These are phyloP conservation scores for Andricus curvator DNA, from an alignment of 2,888 invertebrate genomes.

Conservation along the genomic window DNA sequence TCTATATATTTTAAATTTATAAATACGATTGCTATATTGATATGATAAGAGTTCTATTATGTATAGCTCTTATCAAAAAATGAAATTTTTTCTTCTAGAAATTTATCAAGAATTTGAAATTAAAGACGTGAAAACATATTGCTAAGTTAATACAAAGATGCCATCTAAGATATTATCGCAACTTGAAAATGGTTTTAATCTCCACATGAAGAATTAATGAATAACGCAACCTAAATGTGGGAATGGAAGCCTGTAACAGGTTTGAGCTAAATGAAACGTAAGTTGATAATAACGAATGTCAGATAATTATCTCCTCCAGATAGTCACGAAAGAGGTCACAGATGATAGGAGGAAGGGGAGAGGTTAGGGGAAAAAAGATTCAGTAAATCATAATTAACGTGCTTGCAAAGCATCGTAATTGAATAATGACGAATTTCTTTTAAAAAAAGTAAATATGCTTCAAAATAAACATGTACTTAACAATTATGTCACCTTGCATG, in stretches of 20 bases:
- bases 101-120: background rate
- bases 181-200: background rate
- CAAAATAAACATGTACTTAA: background rate
- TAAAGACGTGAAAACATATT: background rate
- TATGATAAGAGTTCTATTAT: too few relatives aligned
- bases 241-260: conserved; percentile 61
- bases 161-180: background rate
- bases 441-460: background rate
- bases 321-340: conserved; percentile 76
- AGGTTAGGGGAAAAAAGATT: conserved; percentile 49
- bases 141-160: conserved; percentile 36
- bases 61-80: background rate
- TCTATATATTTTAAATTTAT: background rate
- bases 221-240: conserved; percentile 13
- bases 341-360: conserved; percentile 56
- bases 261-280: conserved; percentile 69
- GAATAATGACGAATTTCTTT: background rate
- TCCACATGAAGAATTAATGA: background rate
- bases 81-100: background rate
- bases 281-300: conserved; percentile 61
- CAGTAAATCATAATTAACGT: background rate
- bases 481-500: background rate
- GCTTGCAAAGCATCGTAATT: conserved; percentile 5
- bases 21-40: background rate
- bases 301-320: conserved; percentile 75